Conservation (phyloP, 2,113 vertebrate species). For the Amazona guildingii region DNA sequence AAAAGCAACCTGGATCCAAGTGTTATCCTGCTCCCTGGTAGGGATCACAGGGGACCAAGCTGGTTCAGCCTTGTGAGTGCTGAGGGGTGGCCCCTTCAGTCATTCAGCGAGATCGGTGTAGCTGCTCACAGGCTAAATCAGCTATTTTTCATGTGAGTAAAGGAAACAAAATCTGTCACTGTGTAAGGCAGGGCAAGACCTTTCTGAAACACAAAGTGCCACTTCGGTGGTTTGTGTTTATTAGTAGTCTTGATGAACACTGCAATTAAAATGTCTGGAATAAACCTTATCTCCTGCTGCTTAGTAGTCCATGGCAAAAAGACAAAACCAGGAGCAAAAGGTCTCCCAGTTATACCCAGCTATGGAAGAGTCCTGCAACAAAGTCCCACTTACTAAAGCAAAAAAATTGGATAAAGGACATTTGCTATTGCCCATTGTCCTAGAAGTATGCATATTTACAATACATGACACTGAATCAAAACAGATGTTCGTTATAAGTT, state of each 20-base stretch:
- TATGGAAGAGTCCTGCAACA: neutral
- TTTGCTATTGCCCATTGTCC: neutral
- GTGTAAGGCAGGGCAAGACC: neutral
- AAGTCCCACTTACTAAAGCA: neutral
- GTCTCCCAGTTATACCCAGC: neutral
- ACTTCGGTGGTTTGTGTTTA: neutral
- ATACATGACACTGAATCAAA: neutral
- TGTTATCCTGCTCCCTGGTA: neutral
- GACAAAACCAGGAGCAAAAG: fast-evolving
- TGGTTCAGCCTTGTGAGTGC: fast-evolving
- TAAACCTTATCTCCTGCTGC: neutral
- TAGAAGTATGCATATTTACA: neutral
- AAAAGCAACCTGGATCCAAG: neutral
- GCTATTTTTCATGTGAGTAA: neutral
- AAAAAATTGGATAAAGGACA: neutral
- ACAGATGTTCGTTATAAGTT: neutral
- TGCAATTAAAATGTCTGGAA: neutral
- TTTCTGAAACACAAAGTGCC: neutral
- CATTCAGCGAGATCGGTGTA: neutral
- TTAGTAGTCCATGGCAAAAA: neutral
- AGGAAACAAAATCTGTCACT: neutral
- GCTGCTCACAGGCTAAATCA: neutral
- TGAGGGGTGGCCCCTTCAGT: neutral
- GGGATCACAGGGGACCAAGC: neutral
- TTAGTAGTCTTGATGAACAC: neutral